A percentile compares a stretch with the other conserved stretches of the same genome.
Conservation (phyloP, 2,113 vertebrate species). For the Artemisiospiza belli region DNA sequence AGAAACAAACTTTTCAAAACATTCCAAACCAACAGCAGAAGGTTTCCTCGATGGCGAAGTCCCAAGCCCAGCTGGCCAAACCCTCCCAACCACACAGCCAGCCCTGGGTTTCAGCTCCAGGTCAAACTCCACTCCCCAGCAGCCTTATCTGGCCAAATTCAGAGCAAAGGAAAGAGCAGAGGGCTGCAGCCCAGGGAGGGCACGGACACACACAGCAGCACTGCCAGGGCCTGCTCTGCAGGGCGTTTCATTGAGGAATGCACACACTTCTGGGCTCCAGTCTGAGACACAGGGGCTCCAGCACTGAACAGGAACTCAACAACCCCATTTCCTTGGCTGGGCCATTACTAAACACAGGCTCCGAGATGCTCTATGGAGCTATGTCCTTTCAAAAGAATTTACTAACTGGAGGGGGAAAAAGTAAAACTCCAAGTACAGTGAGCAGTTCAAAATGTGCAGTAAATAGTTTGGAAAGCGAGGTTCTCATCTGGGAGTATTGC, state of each 20-base stretch:
- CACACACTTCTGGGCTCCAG: not conserved
- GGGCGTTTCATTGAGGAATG: not conserved
- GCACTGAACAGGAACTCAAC: not conserved
- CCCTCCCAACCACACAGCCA: not conserved
- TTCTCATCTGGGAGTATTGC: constrained; percentile 35
- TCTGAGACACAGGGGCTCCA: not conserved
- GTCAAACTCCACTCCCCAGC: not conserved
- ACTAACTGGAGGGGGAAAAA: not conserved
- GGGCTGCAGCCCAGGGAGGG: not conserved
- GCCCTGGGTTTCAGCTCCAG: not conserved
- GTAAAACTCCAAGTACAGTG: not conserved
- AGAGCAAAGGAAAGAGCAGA: not conserved
- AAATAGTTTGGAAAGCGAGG: constrained; percentile 41
- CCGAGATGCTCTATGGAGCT: not conserved
- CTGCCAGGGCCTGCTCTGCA: not conserved
- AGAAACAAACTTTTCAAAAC: not conserved
- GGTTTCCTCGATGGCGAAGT: not conserved
- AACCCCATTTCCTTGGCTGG: not conserved
- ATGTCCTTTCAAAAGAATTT: not conserved
- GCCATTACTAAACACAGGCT: constrained; percentile 1
- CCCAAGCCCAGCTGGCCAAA: not conserved
- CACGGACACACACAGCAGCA: not conserved
- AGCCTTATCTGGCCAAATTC: not conserved
- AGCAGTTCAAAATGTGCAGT: not conserved
- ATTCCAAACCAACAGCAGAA: not conserved